A percentile compares a stretch with the other conserved stretches of the same genome.
Evolutionary conservation across 2,113 vertebrate species (phyloP).

Genomic region (Mungos mungo): DNA sequence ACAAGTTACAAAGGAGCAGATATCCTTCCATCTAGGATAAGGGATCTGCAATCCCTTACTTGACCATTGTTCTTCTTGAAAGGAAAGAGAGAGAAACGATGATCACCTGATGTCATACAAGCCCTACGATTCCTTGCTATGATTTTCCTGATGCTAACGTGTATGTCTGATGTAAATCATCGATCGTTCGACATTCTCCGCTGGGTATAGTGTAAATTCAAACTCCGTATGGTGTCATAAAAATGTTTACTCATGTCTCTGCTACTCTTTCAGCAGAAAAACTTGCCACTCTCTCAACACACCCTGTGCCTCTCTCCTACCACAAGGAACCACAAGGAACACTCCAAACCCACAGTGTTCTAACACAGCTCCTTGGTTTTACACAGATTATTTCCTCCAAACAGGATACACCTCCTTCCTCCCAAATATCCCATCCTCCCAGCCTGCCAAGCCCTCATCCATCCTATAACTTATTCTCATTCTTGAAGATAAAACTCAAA

Average conservation of each 20-base stretch:
- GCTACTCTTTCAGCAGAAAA: not conserved
- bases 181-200: not conserved
- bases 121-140: not conserved
- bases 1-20: not conserved
- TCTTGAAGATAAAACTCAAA: not conserved
- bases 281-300: not conserved
- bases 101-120: not conserved
- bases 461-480: not conserved
- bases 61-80: not conserved
- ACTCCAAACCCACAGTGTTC: not conserved
- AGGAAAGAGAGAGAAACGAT: not conserved
- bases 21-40: not conserved
- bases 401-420: not conserved
- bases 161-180: not conserved
- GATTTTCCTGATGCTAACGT: not conserved
- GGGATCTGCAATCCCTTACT: not conserved
- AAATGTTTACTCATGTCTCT: not conserved
- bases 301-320: not conserved
- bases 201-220: not conserved
- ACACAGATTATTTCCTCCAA: not conserved
- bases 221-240: not conserved
- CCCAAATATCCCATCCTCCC: not conserved
- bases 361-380: not conserved
- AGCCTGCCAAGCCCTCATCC: not conserved
- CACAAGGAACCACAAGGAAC: not conserved